phyloP scores from a whole-genome alignment of 1,140 invertebrate genomes.

The Diorhabda sublineata region DNA sequence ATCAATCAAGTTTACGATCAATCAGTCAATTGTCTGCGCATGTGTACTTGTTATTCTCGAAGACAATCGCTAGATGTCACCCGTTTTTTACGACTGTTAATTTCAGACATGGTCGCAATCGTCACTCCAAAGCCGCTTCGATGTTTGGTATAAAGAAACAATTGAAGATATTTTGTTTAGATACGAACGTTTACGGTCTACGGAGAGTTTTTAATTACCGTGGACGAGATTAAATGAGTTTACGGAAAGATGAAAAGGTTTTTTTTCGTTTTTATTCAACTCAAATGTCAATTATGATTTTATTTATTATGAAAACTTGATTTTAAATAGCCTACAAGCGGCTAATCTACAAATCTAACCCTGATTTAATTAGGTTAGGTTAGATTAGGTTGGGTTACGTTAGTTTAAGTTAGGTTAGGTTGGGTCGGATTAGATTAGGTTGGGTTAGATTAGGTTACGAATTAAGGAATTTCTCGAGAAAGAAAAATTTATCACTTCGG shows the following conservation, averaged over 20 bases:
- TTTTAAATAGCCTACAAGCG: too few relatives aligned
- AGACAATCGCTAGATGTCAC: conserved; percentile 40
- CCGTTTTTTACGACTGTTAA: conserved; percentile 41
- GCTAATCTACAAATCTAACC: too few relatives aligned
- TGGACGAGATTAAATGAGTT: conserved; percentile 14
- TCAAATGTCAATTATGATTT: too few relatives aligned
- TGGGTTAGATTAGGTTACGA: too few relatives aligned
- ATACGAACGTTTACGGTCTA: conserved; percentile 34
- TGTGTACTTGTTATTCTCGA: conserved; percentile 17
- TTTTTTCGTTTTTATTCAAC: background rate
- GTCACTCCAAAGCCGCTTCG: conserved; percentile 31
- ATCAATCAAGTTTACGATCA: conserved; percentile 25
- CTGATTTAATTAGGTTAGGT: too few relatives aligned
- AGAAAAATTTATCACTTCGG: too few relatives aligned
- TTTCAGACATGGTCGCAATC: conserved; percentile 41
- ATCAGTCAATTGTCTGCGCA: conserved; percentile 36
- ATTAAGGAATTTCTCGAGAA: too few relatives aligned
- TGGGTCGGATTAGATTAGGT: too few relatives aligned
- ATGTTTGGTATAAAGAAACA: conserved; percentile 36
- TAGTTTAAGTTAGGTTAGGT: too few relatives aligned
- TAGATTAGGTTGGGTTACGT: too few relatives aligned
- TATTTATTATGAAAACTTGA: too few relatives aligned
- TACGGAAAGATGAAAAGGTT: conserved; percentile 14
- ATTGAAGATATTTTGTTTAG: conserved; percentile 37
- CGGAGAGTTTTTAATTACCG: conserved; percentile 32